Conservation (phyloP, 2,113 vertebrate species). For the Grantiella picta region DNA sequence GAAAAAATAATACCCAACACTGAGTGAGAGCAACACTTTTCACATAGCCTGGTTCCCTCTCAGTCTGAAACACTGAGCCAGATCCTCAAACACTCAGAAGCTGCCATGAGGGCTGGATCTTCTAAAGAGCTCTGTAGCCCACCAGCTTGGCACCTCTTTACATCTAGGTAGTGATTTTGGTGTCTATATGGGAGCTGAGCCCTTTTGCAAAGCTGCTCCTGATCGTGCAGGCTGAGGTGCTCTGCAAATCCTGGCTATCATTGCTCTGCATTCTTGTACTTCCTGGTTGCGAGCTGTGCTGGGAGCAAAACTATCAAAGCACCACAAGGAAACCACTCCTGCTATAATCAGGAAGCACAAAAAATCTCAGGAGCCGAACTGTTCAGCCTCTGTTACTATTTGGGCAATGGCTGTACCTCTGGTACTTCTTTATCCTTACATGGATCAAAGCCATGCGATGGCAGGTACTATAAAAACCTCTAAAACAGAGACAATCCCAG, state of each 20-base stretch:
- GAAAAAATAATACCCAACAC: background rate
- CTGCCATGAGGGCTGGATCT: background rate
- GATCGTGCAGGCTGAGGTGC: background rate
- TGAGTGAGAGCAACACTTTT: background rate
- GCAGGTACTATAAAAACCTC: background rate
- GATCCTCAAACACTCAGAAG: background rate
- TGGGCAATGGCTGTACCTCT: background rate
- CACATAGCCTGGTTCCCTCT: background rate
- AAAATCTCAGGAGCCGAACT: conserved; percentile 43
- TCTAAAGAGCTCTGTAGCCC: background rate
- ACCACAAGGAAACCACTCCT: conserved; percentile 59
- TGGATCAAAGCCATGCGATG: background rate
- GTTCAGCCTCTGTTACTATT: background rate
- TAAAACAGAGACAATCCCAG: background rate
- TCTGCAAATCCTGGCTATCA: conserved; percentile 57
- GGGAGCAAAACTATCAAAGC: conserved; percentile 62
- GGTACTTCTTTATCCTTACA: background rate
- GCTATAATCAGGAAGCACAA: conserved; percentile 54
- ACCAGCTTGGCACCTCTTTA: background rate
- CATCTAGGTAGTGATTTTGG: background rate
- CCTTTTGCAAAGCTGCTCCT: conserved; percentile 34
- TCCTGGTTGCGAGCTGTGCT: conserved; percentile 55
- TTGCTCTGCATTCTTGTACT: conserved; percentile 41
- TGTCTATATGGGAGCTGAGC: conserved; percentile 49
- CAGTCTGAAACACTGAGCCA: background rate